These are phyloP conservation scores for Ichneumoninae sp. DNA, from an alignment of 2,888 invertebrate species.

Conservation along the genomic window DNA sequence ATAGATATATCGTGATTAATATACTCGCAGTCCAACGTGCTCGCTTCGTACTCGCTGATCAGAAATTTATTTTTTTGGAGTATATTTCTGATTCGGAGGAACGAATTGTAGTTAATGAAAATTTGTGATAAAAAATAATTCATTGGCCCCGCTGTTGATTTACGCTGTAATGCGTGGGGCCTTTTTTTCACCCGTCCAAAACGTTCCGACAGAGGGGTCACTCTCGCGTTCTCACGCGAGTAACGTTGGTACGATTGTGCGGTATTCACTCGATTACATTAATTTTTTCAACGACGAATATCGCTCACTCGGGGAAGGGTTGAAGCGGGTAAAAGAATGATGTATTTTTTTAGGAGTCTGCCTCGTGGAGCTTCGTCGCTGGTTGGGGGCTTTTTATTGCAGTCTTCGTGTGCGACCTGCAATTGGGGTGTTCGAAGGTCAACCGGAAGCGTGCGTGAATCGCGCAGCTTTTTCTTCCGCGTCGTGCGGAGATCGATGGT, in stretches of 20 bases:
- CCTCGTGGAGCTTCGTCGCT: not conserved
- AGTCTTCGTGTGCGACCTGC: not conserved
- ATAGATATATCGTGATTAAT: constrained; percentile 11
- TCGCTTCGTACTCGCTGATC: constrained; percentile 65
- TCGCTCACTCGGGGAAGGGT: constrained; percentile 9
- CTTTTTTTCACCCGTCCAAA: not conserved
- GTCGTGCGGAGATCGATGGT: constrained; percentile 21
- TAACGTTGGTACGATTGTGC: constrained; percentile 12
- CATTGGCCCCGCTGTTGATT: not conserved
- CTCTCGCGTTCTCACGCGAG: constrained; percentile 44
- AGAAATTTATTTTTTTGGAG: constrained; percentile 4
- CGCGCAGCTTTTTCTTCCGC: not conserved
- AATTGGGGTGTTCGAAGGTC: not conserved
- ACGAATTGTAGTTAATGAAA: not conserved
- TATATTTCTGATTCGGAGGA: constrained; percentile 1
- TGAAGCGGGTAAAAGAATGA: not conserved
- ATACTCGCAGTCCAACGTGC: constrained; percentile 53
- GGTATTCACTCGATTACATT: constrained; percentile 1
- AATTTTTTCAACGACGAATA: constrained; percentile 12
- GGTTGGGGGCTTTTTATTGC: not conserved
- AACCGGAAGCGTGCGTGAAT: not conserved
- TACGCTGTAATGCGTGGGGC: not conserved
- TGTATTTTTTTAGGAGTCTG: not conserved
- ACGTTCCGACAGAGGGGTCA: constrained; percentile 18
- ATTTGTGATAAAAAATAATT: not conserved